These are phyloP conservation scores for Cabera pusaria DNA, from an alignment of 2,888 invertebrate genomes.

Conservation along the genomic window DNA sequence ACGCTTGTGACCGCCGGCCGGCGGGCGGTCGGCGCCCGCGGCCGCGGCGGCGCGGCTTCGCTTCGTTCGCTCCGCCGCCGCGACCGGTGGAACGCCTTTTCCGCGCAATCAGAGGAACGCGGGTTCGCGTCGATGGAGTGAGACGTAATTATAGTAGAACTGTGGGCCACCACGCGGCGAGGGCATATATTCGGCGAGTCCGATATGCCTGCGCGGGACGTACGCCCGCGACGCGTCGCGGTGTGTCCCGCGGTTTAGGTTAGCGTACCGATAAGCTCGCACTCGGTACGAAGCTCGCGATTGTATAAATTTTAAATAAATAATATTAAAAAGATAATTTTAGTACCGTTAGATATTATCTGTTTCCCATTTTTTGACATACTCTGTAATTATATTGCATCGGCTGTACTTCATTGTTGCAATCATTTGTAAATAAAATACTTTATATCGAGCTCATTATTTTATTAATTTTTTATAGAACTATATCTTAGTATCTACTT, in stretches of 20 bases:
- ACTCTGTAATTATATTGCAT: conserved; percentile 83
- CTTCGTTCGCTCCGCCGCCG: conserved; percentile 9
- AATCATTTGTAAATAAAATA: conserved; percentile 85
- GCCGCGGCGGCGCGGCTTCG: conserved; percentile 8
- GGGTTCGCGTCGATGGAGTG: conserved; percentile 16
- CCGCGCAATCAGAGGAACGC: conserved; percentile 22
- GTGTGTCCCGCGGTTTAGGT: conserved; percentile 28
- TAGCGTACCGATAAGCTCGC: conserved; percentile 29
- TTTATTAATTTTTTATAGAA: conserved; percentile 18
- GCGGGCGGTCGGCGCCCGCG: conserved; percentile 17
- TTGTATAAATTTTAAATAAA: conserved; percentile 74
- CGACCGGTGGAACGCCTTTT: conserved; percentile 13
- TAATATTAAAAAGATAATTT: conserved; percentile 60
- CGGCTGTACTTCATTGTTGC: conserved; percentile 83
- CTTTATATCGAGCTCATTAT: conserved; percentile 66
- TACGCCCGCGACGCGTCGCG: conserved; percentile 4
- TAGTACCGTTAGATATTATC: conserved; percentile 82
- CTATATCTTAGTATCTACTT: no score
- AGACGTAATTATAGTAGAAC: conserved; percentile 15
- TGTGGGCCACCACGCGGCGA: conserved; percentile 14
- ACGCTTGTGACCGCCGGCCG: conserved; percentile 38
- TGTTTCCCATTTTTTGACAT: conserved; percentile 80
- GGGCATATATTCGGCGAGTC: neutral
- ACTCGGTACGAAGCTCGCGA: conserved; percentile 46
- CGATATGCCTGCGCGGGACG: neutral